A percentile compares a stretch with the other conserved stretches of the same genome.
Evolutionary conservation across 2,797 vertebrate genomes (phyloP).

Genomic region (Rhinoraja longicauda): DNA sequence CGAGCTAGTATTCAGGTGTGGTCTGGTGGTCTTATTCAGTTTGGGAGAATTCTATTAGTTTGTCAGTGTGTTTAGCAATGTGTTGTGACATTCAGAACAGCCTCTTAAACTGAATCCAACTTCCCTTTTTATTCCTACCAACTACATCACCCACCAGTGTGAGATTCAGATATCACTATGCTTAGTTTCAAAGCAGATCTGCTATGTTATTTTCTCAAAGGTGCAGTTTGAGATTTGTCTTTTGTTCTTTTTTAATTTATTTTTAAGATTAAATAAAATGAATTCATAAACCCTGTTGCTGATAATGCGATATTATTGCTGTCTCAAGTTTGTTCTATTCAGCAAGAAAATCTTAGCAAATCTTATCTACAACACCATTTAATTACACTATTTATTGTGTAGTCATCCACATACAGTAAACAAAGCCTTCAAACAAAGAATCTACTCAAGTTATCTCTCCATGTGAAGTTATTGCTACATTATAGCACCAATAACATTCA

Average conservation of each 20-base stretch:
- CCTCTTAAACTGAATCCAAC: not conserved
- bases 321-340: not conserved
- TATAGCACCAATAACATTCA: not conserved
- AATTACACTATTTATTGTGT: not conserved
- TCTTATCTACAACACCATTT: not conserved
- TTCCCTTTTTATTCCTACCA: not conserved
- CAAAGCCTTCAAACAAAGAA: not conserved
- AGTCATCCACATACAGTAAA: not conserved
- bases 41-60: no score
- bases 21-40: no score
- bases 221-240: not conserved
- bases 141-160: not conserved
- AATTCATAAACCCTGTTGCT: not conserved
- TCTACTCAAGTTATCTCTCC: not conserved
- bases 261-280: not conserved
- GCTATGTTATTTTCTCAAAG: not conserved
- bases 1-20: not conserved
- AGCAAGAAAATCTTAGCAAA: no score
- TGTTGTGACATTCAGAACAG: not conserved
- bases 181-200: not conserved
- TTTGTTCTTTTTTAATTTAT: not conserved
- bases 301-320: not conserved
- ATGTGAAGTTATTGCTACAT: not conserved
- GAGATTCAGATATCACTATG: not conserved
- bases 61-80: not conserved